These are phyloP conservation scores for Drosophila nikananu DNA, from an alignment of 1,140 invertebrate genomes.

Conservation along the genomic window DNA sequence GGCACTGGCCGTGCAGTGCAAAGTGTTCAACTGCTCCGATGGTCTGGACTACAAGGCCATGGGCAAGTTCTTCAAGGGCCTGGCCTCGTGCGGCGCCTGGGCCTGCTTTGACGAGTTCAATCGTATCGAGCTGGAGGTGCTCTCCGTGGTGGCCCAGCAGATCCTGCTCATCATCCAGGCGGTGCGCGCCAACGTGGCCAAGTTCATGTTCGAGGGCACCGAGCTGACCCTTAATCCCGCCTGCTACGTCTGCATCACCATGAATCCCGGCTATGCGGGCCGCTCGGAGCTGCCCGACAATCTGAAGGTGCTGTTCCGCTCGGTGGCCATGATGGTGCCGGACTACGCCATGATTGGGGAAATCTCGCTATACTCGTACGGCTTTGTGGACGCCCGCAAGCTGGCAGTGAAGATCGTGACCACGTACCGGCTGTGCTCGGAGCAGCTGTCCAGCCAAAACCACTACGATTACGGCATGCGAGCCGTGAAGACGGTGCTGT, in stretches of 20 bases:
- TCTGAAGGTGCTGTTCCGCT: slow-evolving; percentile 95
- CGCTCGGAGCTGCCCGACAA: slow-evolving; percentile 92
- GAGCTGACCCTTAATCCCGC: slow-evolving; percentile 92
- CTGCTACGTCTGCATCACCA: slow-evolving; percentile 96
- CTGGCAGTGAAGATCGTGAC: slow-evolving; percentile 95
- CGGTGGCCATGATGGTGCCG: slow-evolving; percentile 98
- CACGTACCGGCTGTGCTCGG: slow-evolving; percentile 94
- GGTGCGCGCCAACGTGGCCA: slow-evolving; percentile 89
- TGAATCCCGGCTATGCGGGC: slow-evolving; percentile 96
- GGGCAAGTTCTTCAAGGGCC: slow-evolving; percentile 95
- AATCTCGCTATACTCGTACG: slow-evolving; percentile 95
- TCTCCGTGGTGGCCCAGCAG: slow-evolving; percentile 94
- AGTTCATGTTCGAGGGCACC: slow-evolving; percentile 94
- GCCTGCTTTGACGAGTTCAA: slow-evolving; percentile 98
- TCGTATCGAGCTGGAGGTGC: slow-evolving; percentile 95
- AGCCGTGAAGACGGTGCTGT: slow-evolving; percentile 93
- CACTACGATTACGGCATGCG: slow-evolving; percentile 97
- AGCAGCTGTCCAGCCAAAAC: slow-evolving; percentile 93
- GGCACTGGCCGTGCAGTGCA: slow-evolving; percentile 95
- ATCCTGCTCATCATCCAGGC: slow-evolving; percentile 93
- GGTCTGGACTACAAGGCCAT: slow-evolving; percentile 97
- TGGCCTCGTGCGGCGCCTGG: slow-evolving; percentile 96
- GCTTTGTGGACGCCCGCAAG: slow-evolving; percentile 92
- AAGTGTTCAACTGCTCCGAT: slow-evolving; percentile 97
- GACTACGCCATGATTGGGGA: slow-evolving; percentile 97